Evolutionary conservation across 2,113 vertebrate species (phyloP).

Genomic region (Cyanistes caeruleus): DNA sequence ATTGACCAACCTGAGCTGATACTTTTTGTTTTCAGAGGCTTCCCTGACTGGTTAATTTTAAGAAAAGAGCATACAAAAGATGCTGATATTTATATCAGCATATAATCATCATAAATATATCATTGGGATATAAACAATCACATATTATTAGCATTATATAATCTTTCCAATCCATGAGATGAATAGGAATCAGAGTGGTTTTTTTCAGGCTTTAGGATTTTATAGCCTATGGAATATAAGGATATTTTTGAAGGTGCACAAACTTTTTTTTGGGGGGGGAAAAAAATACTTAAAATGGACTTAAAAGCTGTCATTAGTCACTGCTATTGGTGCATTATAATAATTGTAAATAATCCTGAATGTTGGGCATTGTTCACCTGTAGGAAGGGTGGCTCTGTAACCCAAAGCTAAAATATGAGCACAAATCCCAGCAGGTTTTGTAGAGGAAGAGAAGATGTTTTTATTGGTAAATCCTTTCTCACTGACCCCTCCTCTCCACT

Average conservation of each 20-base stretch:
- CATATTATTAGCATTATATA: neutral
- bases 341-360: neutral
- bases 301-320: neutral
- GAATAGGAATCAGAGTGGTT: too few species aligned
- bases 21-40: neutral
- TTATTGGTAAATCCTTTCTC: neutral
- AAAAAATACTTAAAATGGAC: neutral
- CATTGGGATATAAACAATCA: neutral
- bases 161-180: neutral
- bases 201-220: slow-evolving; percentile 35
- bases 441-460: neutral
- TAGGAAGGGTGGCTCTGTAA: neutral
- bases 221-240: neutral
- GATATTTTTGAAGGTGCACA: neutral
- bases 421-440: neutral
- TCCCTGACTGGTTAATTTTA: slow-evolving; percentile 6
- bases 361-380: rapidly evolving
- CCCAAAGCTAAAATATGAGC: rapidly evolving
- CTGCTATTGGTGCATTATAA: neutral
- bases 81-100: neutral
- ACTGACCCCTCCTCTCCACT: neutral
- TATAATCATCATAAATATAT: neutral
- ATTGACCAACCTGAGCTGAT: slow-evolving; percentile 1
- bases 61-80: neutral
- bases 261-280: neutral